These are phyloP conservation scores for Epistrophella euchroma DNA, from an alignment of 2,888 invertebrate genomes.

Conservation along the genomic window DNA sequence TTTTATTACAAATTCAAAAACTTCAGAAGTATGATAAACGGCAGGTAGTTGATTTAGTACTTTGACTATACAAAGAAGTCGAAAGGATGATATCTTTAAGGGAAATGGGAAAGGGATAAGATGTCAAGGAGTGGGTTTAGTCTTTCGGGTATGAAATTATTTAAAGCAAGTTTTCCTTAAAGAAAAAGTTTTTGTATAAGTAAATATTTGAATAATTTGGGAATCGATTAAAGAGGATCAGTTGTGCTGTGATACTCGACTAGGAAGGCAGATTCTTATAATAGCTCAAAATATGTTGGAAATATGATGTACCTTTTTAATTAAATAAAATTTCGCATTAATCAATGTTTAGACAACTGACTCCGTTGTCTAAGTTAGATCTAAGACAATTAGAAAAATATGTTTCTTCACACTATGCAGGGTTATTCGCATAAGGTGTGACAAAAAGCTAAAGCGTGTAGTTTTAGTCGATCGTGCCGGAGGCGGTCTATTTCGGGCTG, in stretches of 20 bases:
- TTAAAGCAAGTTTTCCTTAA: background rate
- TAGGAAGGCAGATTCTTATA: background rate
- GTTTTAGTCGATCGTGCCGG: too few species aligned
- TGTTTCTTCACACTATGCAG: too few species aligned
- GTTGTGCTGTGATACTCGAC: background rate
- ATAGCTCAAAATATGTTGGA: background rate
- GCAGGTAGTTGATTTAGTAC: background rate
- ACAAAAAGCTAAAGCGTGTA: too few species aligned
- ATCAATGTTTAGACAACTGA: too few species aligned
- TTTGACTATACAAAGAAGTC: background rate
- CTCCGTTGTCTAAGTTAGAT: too few species aligned
- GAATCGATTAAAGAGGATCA: background rate
- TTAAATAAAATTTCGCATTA: too few species aligned
- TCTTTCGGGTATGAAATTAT: background rate
- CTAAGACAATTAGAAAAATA: too few species aligned
- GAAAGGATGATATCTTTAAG: background rate
- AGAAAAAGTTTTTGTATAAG: background rate
- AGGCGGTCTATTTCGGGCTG: too few species aligned
- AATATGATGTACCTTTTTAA: too few species aligned
- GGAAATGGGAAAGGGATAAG: too few species aligned
- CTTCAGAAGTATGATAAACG: background rate
- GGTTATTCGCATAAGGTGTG: too few species aligned
- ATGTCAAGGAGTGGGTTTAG: background rate
- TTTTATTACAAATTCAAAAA: constrained; percentile 14
- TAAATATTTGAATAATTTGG: constrained; percentile 5